phyloP scores from a whole-genome alignment of 2,797 vertebrate genomes.

The Epinephelus coioides region DNA sequence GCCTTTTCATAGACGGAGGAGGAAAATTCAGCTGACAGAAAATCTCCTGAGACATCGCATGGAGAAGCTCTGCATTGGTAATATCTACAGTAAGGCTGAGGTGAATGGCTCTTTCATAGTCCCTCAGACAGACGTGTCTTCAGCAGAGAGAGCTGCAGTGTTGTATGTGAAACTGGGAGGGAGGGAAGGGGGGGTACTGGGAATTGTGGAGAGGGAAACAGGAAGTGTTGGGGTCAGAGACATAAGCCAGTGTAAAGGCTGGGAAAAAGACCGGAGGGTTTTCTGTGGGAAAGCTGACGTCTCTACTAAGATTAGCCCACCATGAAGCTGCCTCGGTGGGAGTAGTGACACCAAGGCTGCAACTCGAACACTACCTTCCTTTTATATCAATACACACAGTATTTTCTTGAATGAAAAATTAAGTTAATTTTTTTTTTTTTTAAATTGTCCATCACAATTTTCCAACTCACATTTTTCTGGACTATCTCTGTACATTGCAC shows the following conservation, averaged over 20 bases:
- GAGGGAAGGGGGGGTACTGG: background rate
- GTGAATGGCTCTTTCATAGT: slow-evolving; percentile 64
- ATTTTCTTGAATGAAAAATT: background rate
- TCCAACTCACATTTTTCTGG: too few relatives aligned
- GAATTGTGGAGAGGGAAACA: slow-evolving; percentile 57
- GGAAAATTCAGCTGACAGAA: slow-evolving; percentile 26
- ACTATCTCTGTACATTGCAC: too few relatives aligned
- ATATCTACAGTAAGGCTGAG: slow-evolving; percentile 37
- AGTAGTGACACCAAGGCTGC: background rate
- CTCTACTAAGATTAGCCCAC: slow-evolving; percentile 18
- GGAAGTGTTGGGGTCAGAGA: slow-evolving; percentile 61
- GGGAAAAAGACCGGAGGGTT: slow-evolving; percentile 23
- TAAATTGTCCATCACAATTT: background rate
- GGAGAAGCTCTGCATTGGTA: slow-evolving; percentile 46
- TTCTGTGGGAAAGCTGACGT: slow-evolving; percentile 39
- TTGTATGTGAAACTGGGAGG: background rate
- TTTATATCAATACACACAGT: background rate
- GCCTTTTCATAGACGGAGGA: slow-evolving; percentile 52
- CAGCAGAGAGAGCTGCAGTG: slow-evolving; percentile 24
- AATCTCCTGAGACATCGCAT: slow-evolving; percentile 34
- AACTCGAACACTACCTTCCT: background rate
- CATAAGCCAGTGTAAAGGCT: background rate
- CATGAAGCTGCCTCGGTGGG: background rate
- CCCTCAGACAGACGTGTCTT: slow-evolving; percentile 23
- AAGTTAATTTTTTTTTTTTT: background rate